These are phyloP conservation scores for Kuschelorhynchus macadamiae DNA, from an alignment of 2,888 invertebrate species.

Conservation along the genomic window DNA sequence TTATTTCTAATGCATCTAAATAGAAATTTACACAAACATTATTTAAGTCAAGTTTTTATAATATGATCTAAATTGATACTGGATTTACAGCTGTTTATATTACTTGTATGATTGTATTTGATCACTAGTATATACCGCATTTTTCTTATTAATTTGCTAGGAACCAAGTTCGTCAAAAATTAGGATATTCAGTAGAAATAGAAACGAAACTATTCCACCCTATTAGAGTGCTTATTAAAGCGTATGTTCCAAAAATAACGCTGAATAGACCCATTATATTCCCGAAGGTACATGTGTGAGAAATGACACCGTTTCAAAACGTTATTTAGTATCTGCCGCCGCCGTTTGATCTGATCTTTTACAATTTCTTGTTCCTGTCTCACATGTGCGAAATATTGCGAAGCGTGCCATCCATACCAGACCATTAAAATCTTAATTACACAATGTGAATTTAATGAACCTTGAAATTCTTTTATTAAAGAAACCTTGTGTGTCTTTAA, in stretches of 20 bases:
- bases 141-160: no score
- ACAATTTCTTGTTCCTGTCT: conserved; percentile 6
- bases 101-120: no score
- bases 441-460: background rate
- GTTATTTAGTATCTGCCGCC: conserved; percentile 10
- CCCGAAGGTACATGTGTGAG: conserved; percentile 17
- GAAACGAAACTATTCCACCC: no score
- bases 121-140: no score
- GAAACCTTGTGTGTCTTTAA: background rate
- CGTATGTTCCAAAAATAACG: conserved; percentile 7
- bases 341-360: conserved; percentile 23
- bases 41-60: no score
- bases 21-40: no score
- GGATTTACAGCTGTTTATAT: no score
- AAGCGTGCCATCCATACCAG: conserved; percentile 12
- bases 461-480: background rate
- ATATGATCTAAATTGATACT: no score
- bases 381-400: conserved; percentile 22
- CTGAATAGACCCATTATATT: conserved; percentile 34
- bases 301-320: conserved; percentile 15
- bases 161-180: no score
- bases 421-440: conserved; percentile 16
- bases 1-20: no score
- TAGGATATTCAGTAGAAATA: no score
- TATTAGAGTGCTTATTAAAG: background rate